Base-by-base conservation (phyloP, 2,888 invertebrate species). In the Phalera bucephala region DNA sequence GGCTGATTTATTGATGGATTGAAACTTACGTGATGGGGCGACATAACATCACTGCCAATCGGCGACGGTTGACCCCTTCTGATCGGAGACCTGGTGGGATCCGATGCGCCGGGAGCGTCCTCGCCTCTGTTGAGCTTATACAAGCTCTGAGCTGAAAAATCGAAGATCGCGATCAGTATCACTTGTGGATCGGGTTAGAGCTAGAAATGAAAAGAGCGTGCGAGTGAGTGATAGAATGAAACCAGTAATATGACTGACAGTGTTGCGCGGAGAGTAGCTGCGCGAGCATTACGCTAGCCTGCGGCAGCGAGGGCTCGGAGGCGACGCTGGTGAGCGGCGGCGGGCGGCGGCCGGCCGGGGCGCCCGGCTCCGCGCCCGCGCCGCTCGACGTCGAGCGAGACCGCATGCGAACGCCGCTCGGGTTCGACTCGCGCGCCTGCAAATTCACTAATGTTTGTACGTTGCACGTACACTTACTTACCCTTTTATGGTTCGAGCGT, bases 251-350 rank as follows among this genome's bases (percentile, higher is more conserved):
- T 39, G 47, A 90, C 92, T 86, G 75, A 94, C 94, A 93, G 92
- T 87, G 88, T 55, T 88, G 87, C 35, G 82, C 72, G 31, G 94
- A 95, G 53, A 97, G 92, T 49, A 97, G 91, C 71, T 96, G 96
- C 29, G 96, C 96, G 42, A 97, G 91, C 73, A 95, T 91, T 35
- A 95, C 94, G 85, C 95, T 96, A 63, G 92, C 91, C 59, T 91
- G 91, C 51, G 92, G 91, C 47, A 95, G 85, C 58, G 94, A 91
- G 30, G 95, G 95, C 83, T 96, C 95, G 72, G 95, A 95, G 38
- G 93, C 92, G 28, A 95, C 94, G 57, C 94, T 92, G 58, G 93
- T 91, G 54, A 95, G 90, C 45, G 94, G 94, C 39, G 92, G 91
- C 42, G 83, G 87, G 25, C 79, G 80, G 36, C 80, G 80, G 27